Conservation (phyloP, 1,140 invertebrate genomes). For the Trachymyrmex septentrionalis region DNA sequence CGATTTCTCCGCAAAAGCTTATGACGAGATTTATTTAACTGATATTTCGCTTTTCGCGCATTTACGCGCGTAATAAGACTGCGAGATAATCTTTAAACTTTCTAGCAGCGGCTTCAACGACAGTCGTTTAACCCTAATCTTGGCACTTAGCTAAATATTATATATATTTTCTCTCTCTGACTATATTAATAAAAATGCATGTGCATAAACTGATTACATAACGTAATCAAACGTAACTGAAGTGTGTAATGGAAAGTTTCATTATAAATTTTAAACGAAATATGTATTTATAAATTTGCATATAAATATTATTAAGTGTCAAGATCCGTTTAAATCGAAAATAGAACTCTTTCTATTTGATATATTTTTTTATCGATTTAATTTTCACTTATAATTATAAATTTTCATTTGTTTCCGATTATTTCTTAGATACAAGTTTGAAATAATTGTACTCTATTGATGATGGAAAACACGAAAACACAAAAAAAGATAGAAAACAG, state of each 20-base stretch:
- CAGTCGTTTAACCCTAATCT: conserved; percentile 29
- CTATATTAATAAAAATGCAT: background rate
- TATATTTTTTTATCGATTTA: too few relatives aligned
- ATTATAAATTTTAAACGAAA: background rate
- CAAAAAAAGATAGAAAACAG: conserved; percentile 17
- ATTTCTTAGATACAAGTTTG: background rate
- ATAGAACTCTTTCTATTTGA: too few relatives aligned
- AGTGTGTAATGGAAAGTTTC: background rate
- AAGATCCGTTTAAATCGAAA: too few relatives aligned
- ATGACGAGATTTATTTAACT: conserved; percentile 37
- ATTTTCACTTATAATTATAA: too few relatives aligned
- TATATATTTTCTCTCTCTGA: background rate
- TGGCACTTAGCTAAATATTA: background rate
- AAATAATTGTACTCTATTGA: conserved; percentile 2
- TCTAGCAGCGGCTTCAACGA: background rate
- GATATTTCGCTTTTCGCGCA: conserved; percentile 3
- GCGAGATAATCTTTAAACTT: conserved; percentile 34
- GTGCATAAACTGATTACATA: background rate
- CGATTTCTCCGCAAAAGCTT: conserved; percentile 23
- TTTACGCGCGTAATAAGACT: background rate
- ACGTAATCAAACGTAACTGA: background rate
- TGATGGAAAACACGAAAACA: conserved; percentile 33
- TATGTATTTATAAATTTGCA: too few relatives aligned
- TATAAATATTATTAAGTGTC: too few relatives aligned
- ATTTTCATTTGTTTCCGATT: background rate